A percentile compares a stretch with the other conserved stretches of the same genome.
These are phyloP conservation scores for Cyprinella venusta DNA, from an alignment of 2,797 vertebrate genomes.

Conservation along the genomic window DNA sequence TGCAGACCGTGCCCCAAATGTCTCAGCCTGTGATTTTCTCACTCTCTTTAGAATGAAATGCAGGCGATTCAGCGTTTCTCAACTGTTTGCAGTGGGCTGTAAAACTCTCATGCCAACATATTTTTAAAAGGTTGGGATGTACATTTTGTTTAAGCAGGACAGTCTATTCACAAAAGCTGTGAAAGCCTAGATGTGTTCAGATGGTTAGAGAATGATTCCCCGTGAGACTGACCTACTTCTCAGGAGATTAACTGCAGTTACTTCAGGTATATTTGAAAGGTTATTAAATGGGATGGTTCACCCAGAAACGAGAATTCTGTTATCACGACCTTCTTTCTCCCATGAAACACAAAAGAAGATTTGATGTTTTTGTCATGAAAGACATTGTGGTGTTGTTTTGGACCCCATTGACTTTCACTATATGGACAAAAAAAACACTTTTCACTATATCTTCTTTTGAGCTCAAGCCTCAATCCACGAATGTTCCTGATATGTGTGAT, in stretches of 20 bases:
- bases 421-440: not conserved
- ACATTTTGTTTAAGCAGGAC: not conserved
- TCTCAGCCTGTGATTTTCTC: slow-evolving; percentile 32
- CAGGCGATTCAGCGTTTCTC: not conserved
- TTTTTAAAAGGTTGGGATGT: not conserved
- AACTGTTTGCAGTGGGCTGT: slow-evolving; percentile 1
- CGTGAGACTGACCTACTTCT: slow-evolving; percentile 37
- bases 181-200: not conserved
- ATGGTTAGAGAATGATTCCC: slow-evolving; percentile 12
- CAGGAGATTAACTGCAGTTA: slow-evolving; percentile 7
- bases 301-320: not conserved
- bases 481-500: slow-evolving; percentile 31
- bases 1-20: slow-evolving; percentile 35
- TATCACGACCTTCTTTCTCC: not conserved
- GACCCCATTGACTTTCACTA: not conserved
- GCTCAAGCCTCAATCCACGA: not conserved
- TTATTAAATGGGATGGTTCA: not conserved
- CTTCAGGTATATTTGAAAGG: slow-evolving; percentile 1
- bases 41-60: slow-evolving; percentile 22
- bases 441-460: not conserved
- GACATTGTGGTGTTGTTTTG: not conserved
- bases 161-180: slow-evolving; percentile 2
- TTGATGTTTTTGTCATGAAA: not conserved
- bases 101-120: not conserved
- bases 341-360: not conserved